These are phyloP conservation scores for Lysandra bellargus DNA, from an alignment of 2,888 invertebrate species.

Conservation along the genomic window DNA sequence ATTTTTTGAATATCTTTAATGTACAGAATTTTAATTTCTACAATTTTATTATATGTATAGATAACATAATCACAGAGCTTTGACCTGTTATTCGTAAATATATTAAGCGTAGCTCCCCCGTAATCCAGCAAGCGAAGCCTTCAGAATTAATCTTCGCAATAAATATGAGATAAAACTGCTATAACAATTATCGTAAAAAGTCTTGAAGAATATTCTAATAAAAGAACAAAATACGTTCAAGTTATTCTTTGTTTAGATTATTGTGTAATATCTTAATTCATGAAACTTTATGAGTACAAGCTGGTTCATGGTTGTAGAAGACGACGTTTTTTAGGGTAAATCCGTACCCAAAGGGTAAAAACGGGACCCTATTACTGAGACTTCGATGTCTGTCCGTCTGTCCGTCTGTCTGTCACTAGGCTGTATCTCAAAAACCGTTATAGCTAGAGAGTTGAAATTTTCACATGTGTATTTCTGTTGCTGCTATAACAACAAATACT, in stretches of 20 bases:
- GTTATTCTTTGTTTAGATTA: background rate
- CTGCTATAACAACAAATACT: too few species aligned
- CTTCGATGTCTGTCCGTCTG: too few species aligned
- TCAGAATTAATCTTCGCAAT: constrained; percentile 18
- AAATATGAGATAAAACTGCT: constrained; percentile 9
- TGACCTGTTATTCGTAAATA: constrained; percentile 21
- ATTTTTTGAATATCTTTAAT: too few species aligned
- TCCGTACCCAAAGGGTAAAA: too few species aligned
- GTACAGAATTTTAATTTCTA: too few species aligned
- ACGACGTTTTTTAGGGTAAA: too few species aligned
- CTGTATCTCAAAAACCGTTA: too few species aligned
- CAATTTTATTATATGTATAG: too few species aligned
- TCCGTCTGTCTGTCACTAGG: too few species aligned
- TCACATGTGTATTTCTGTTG: too few species aligned
- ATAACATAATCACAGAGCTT: background rate
- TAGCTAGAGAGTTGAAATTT: too few species aligned
- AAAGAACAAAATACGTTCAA: background rate
- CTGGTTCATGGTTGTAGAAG: background rate
- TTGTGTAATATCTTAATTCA: background rate
- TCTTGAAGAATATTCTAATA: background rate
- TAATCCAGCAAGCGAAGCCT: constrained; percentile 14
- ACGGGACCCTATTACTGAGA: too few species aligned
- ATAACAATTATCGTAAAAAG: background rate
- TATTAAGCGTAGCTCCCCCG: background rate
- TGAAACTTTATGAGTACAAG: background rate